Evolutionary conservation across 2,113 vertebrate species (phyloP).

Genomic region (Cnemophilus loriae): DNA sequence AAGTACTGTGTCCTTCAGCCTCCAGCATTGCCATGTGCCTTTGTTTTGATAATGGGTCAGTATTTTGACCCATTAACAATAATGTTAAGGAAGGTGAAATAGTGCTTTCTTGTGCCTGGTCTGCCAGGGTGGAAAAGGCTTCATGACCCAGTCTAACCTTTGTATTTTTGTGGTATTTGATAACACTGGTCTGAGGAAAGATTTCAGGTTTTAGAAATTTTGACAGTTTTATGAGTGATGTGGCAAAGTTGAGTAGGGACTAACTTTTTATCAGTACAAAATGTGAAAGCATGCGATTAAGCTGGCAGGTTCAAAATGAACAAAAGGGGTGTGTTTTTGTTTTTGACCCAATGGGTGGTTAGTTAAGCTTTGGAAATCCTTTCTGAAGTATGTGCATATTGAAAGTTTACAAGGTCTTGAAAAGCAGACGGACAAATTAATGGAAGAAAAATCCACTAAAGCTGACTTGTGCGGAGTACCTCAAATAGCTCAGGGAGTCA

Average conservation of each 20-base stretch:
- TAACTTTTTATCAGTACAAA: neutral
- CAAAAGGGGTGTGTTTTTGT: neutral
- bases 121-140: neutral
- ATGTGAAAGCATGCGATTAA: neutral
- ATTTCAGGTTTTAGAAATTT: neutral
- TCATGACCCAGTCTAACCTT: neutral
- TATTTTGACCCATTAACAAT: neutral
- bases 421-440: neutral
- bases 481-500: neutral
- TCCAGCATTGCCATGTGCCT: neutral
- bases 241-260: neutral
- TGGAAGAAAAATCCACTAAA: neutral
- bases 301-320: neutral
- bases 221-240: neutral
- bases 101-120: neutral
- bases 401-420: neutral
- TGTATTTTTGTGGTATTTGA: neutral
- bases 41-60: neutral
- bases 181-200: neutral
- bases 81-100: neutral
- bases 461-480: neutral
- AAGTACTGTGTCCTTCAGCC: neutral
- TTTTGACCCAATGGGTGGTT: neutral
- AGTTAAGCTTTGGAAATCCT: constrained; percentile 14
- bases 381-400: neutral